These are phyloP conservation scores for Eurystomus gularis DNA, from an alignment of 2,113 vertebrate genomes.

Conservation along the genomic window DNA sequence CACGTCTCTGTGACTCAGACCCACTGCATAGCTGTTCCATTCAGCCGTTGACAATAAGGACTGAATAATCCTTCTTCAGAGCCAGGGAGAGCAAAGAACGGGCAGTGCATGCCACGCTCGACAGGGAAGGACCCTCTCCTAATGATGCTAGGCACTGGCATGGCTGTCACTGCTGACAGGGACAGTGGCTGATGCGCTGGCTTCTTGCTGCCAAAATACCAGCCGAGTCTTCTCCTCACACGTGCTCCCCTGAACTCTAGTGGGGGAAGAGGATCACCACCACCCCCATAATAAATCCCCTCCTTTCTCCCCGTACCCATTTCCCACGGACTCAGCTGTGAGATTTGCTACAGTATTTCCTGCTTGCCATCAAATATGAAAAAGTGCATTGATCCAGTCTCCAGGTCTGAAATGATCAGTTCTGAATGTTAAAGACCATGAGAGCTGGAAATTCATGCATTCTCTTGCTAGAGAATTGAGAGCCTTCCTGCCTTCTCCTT, in stretches of 20 bases:
- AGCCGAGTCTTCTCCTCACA: background rate
- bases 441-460: background rate
- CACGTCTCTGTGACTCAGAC: background rate
- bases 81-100: rapidly evolving
- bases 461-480: background rate
- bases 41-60: background rate
- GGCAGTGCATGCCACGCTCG: rapidly evolving
- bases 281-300: background rate
- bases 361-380: background rate
- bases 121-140: background rate
- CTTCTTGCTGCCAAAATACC: background rate
- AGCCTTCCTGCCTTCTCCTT: background rate
- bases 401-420: background rate
- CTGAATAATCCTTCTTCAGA: background rate
- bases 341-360: background rate
- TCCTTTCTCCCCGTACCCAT: background rate
- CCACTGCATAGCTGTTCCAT: background rate
- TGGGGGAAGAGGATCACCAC: background rate
- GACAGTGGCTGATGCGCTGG: rapidly evolving
- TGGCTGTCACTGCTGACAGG: rapidly evolving
- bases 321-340: background rate
- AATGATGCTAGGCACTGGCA: background rate
- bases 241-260: background rate
- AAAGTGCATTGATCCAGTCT: background rate
- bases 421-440: background rate